Evolutionary conservation across 1,140 invertebrate genomes (phyloP).

Genomic region (Drosophila tropicalis): DNA sequence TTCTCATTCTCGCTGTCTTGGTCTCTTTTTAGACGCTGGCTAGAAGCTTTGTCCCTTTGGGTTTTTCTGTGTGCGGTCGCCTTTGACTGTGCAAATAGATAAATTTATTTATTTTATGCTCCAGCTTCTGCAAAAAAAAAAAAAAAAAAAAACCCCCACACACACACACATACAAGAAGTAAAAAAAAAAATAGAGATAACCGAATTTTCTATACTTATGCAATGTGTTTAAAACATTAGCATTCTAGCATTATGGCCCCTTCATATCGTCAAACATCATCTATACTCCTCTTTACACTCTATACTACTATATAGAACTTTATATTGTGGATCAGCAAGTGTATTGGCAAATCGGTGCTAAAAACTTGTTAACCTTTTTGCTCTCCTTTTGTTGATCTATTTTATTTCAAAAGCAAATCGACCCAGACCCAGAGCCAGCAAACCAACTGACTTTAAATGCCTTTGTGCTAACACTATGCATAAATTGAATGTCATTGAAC

Average conservation of each 20-base stretch:
- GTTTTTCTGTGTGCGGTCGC: conserved; percentile 61
- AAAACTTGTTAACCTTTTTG: neutral
- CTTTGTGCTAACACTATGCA: conserved; percentile 62
- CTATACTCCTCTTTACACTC: too few relatives aligned
- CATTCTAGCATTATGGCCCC: conserved; percentile 23
- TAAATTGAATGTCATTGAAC: conserved; percentile 59
- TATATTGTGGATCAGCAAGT: neutral
- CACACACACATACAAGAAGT: conserved; percentile 27
- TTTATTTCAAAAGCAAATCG: conserved; percentile 10
- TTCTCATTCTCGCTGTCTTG: conserved; percentile 19
- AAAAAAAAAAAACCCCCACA: conserved; percentile 37
- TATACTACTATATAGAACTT: neutral
- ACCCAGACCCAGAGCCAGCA: neutral
- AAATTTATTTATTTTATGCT: conserved; percentile 80
- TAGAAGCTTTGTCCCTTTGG: conserved; percentile 66
- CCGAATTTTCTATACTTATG: conserved; percentile 10
- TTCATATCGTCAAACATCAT: conserved; percentile 6
- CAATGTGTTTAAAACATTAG: conserved; percentile 22
- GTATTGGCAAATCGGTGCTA: neutral
- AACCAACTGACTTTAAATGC: conserved; percentile 62
- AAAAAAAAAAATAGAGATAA: neutral
- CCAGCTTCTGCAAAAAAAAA: conserved; percentile 40
- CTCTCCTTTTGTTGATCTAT: conserved; percentile 1
- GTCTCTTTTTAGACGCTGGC: conserved; percentile 19
- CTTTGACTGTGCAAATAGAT: conserved; percentile 79